Evolutionary conservation across 2,113 vertebrate genomes (phyloP).

Genomic region (Oceanites oceanicus): DNA sequence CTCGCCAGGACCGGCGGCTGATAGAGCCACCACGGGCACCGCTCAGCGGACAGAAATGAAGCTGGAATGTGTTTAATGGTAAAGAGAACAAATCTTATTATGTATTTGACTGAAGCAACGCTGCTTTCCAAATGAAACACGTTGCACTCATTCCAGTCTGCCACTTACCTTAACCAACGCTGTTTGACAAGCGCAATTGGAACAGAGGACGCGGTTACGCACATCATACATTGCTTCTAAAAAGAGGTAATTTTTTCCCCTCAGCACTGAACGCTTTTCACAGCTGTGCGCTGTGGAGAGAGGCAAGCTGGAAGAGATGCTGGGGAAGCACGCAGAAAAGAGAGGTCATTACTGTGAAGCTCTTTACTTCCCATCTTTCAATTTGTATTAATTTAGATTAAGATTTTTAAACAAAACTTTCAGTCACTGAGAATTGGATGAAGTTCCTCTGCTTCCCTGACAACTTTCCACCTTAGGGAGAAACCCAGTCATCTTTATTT

Average conservation of each 20-base stretch:
- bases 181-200: not conserved
- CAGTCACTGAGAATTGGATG: not conserved
- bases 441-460: not conserved
- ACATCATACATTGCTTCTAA: constrained; percentile 9
- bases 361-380: not conserved
- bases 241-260: not conserved
- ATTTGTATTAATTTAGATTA: not conserved
- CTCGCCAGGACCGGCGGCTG: not conserved
- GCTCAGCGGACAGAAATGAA: not conserved
- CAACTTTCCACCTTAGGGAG: not conserved
- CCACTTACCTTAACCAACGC: not conserved
- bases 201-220: not conserved
- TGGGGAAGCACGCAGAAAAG: not conserved
- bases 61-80: not conserved
- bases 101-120: not conserved
- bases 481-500: not conserved
- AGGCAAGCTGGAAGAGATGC: not conserved
- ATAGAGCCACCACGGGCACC: not conserved
- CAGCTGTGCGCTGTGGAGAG: not conserved
- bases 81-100: constrained; percentile 28
- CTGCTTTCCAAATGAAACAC: constrained; percentile 35
- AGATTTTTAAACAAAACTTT: not conserved
- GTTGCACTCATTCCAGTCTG: not conserved
- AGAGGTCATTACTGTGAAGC: not conserved
- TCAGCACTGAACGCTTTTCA: not conserved